Percentiles rank a stretch among this genome's conserved stretches.
These are phyloP conservation scores for Lagothrix lagotricha DNA, from an alignment of 2,797 vertebrate genomes.

Conservation along the genomic window DNA sequence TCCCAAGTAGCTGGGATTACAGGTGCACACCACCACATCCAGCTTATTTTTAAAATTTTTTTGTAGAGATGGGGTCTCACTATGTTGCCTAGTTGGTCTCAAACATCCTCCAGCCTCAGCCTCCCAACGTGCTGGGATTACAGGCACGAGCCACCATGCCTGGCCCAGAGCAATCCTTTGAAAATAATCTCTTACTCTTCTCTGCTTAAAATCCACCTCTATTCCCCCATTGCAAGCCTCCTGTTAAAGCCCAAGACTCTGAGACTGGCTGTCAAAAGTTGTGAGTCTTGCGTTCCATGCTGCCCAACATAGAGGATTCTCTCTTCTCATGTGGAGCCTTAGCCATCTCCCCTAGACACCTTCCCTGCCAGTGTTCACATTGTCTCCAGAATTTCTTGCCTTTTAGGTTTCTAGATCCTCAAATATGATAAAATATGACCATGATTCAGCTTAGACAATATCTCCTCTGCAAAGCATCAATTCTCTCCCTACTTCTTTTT, in stretches of 20 bases:
- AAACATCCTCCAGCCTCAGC: background rate
- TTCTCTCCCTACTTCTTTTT: background rate
- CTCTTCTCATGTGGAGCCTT: background rate
- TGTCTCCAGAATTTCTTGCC: background rate
- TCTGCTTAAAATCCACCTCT: background rate
- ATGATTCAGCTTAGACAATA: background rate
- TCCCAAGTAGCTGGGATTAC: background rate
- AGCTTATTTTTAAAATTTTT: background rate
- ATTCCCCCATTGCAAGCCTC: background rate
- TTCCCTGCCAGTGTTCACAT: background rate
- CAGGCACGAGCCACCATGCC: background rate
- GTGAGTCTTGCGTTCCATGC: background rate
- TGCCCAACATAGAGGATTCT: background rate
- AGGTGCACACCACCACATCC: background rate
- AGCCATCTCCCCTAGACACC: background rate
- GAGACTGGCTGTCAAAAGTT: background rate
- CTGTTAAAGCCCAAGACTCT: background rate
- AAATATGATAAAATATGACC: background rate
- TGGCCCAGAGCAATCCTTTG: background rate
- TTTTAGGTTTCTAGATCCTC: slow-evolving; percentile 7
- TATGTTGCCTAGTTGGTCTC: background rate
- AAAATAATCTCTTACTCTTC: background rate
- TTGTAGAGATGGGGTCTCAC: background rate
- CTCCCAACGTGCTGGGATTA: background rate
- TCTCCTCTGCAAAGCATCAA: background rate